Conservation (phyloP, 2,113 vertebrate species). For the Thamnophis sirtalis region DNA sequence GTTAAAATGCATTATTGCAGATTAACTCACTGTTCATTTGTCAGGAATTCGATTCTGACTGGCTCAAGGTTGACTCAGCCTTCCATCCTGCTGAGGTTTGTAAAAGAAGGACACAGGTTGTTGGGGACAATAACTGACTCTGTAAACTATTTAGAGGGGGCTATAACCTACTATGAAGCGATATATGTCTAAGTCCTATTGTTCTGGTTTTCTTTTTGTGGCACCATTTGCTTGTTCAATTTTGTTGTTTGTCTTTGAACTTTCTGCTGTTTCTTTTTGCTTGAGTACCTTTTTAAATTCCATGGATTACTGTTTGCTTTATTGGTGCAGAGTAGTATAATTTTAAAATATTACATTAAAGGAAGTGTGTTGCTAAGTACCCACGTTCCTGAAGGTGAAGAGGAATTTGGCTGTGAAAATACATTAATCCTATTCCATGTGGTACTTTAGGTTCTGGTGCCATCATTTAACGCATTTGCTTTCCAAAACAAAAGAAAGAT, state of each 20-base stretch:
- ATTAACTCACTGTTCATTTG: too few species aligned
- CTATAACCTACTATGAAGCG: not conserved
- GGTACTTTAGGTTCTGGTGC: not conserved
- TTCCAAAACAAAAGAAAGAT: constrained; percentile 24
- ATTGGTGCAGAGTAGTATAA: constrained; percentile 3
- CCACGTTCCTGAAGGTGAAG: constrained; percentile 26
- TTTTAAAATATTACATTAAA: constrained; percentile 35
- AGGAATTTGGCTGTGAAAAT: constrained; percentile 8
- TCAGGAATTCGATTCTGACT: not conserved
- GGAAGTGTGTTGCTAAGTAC: constrained; percentile 29
- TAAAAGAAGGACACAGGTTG: not conserved
- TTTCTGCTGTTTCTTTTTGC: not conserved
- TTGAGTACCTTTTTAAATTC: constrained; percentile 26
- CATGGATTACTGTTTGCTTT: constrained; percentile 1
- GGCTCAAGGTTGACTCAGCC: not conserved
- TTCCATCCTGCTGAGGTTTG: not conserved
- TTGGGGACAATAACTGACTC: not conserved
- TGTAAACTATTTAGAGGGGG: not conserved
- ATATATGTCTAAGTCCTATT: not conserved
- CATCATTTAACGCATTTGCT: constrained; percentile 14
- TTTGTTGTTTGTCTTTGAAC: not conserved
- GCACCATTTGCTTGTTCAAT: constrained; percentile 16
- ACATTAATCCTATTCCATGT: constrained; percentile 23
- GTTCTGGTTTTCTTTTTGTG: not conserved
- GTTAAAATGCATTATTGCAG: not conserved